A percentile compares a stretch with the other conserved stretches of the same genome.
These are phyloP conservation scores for Nemapogon koenigi DNA, from an alignment of 2,888 invertebrate species.

Conservation along the genomic window DNA sequence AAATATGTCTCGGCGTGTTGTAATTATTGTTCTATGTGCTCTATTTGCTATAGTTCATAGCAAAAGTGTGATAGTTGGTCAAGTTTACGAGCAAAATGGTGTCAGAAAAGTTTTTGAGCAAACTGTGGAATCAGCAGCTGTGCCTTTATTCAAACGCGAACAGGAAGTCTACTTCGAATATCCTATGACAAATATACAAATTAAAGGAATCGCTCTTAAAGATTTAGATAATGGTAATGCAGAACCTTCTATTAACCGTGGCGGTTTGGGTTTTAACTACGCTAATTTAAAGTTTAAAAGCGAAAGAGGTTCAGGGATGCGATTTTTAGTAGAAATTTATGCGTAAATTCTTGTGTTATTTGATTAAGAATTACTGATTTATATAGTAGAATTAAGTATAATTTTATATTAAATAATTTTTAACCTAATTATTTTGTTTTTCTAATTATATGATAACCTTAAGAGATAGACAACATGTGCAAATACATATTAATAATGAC, in stretches of 20 bases:
- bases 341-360: slow-evolving; percentile 37
- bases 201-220: slow-evolving; percentile 49
- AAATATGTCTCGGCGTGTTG: too few species aligned
- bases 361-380: too few species aligned
- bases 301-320: slow-evolving; percentile 41
- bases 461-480: too few species aligned
- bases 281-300: slow-evolving; percentile 51
- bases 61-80: slow-evolving; percentile 38
- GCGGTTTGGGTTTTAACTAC: slow-evolving; percentile 43
- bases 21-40: slow-evolving; percentile 23
- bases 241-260: slow-evolving; percentile 40
- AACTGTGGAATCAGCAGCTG: slow-evolving; percentile 21
- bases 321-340: slow-evolving; percentile 41
- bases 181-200: slow-evolving; percentile 32
- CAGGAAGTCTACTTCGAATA: slow-evolving; percentile 36
- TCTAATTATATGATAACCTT: too few species aligned
- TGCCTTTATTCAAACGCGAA: slow-evolving; percentile 37
- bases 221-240: slow-evolving; percentile 44
- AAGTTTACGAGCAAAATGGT: slow-evolving; percentile 31
- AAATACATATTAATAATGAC: too few species aligned
- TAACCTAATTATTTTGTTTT: too few species aligned
- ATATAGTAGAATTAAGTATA: neutral
- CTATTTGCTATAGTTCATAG: slow-evolving; percentile 23
- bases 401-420: too few species aligned
- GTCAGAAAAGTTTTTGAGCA: slow-evolving; percentile 36